Percentiles rank a stretch among this genome's conserved stretches.
These are phyloP conservation scores for Penaeus monodon DNA, from an alignment of 2,888 invertebrate genomes.

Conservation along the genomic window DNA sequence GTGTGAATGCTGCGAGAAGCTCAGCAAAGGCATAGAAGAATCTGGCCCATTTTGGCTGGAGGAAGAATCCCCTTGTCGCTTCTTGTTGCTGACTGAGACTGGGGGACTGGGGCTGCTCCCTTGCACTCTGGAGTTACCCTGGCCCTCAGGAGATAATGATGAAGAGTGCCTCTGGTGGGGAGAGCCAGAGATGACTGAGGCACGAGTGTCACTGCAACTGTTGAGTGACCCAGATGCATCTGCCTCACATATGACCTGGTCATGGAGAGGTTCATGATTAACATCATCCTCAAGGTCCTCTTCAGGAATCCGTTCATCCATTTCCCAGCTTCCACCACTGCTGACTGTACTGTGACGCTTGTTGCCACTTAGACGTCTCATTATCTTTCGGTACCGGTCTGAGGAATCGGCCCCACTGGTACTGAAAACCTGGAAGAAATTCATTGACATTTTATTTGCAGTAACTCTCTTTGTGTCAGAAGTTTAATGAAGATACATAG, in stretches of 20 bases:
- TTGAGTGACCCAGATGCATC: constrained; percentile 3
- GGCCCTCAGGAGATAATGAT: neutral
- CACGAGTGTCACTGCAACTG: constrained; percentile 9
- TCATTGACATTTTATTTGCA: too few relatives aligned
- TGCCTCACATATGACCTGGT: constrained; percentile 19
- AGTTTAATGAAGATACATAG: too few relatives aligned
- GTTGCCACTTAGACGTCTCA: constrained; percentile 16
- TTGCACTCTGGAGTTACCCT: neutral
- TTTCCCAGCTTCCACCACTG: constrained; percentile 38
- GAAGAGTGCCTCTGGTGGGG: neutral
- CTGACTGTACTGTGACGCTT: constrained; percentile 47
- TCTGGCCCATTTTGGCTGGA: too few relatives aligned
- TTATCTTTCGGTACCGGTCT: constrained; percentile 25
- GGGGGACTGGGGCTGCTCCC: too few relatives aligned
- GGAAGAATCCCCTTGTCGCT: neutral
- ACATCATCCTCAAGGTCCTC: constrained; percentile 35
- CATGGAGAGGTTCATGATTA: neutral
- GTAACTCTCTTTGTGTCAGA: too few relatives aligned
- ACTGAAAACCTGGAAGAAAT: neutral
- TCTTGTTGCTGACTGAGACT: neutral
- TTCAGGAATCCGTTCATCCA: constrained; percentile 52
- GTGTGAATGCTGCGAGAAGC: too few relatives aligned
- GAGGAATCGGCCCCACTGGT: neutral
- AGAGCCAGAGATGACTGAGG: neutral
- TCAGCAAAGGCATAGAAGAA: too few relatives aligned